phyloP scores from a whole-genome alignment of 2,888 invertebrate genomes.

The Trachelus iudaicus region DNA sequence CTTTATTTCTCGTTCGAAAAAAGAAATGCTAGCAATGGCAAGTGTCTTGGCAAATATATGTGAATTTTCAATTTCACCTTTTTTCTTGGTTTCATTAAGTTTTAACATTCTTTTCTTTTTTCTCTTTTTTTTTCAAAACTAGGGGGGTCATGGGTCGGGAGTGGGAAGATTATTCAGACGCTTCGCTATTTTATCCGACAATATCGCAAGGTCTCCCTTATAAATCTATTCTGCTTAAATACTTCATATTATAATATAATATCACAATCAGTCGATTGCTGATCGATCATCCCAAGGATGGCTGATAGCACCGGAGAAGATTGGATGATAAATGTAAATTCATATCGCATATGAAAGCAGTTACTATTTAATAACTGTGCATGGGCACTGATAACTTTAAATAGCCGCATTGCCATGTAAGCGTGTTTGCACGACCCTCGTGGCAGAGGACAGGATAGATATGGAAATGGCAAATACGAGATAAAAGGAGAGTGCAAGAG shows the following conservation, averaged over 20 bases:
- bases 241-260: not conserved
- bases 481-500: not conserved
- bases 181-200: not conserved
- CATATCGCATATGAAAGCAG: not conserved
- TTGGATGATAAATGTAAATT: not conserved
- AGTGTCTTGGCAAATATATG: not conserved
- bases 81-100: not conserved
- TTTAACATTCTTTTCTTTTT: not conserved
- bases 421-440: not conserved
- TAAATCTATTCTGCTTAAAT: not conserved
- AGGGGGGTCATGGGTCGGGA: not conserved
- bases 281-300: not conserved
- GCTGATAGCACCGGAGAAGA: not conserved
- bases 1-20: not conserved
- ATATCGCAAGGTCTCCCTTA: not conserved
- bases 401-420: not conserved
- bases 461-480: not conserved
- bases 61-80: not conserved
- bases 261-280: not conserved
- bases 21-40: not conserved
- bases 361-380: not conserved
- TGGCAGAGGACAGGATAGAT: not conserved
- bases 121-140: not conserved
- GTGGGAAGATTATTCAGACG: not conserved
- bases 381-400: not conserved